Percentiles rank a stretch among this genome's conserved stretches.
Conservation (phyloP, 2,888 invertebrate genomes). For the Synergus umbraculus region DNA sequence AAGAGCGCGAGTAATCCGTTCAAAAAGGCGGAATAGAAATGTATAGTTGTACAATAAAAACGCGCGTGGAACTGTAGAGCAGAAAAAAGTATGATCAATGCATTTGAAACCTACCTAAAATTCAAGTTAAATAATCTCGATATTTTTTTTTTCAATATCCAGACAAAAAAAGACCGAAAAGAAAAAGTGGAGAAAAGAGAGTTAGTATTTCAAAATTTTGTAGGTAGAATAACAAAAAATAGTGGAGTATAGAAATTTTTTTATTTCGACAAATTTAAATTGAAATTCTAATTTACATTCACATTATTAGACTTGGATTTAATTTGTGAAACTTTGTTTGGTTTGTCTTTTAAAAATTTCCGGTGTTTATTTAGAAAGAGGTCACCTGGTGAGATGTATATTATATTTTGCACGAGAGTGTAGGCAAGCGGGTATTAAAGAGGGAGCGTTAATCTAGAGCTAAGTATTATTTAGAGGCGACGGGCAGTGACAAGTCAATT, state of each 20-base stretch:
- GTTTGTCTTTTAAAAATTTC: not conserved
- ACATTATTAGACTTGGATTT: not conserved
- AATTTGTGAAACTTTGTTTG: not conserved
- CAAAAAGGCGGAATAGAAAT: not conserved
- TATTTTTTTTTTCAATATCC: not conserved
- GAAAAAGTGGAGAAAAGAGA: not conserved
- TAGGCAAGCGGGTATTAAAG: slow-evolving; percentile 55
- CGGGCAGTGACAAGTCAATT: slow-evolving; percentile 67
- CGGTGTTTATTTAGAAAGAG: slow-evolving; percentile 53
- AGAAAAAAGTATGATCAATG: slow-evolving; percentile 7
- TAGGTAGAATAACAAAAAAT: too few relatives aligned
- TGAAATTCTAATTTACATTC: too few relatives aligned
- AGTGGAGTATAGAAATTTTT: too few relatives aligned
- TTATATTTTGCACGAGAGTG: slow-evolving; percentile 2
- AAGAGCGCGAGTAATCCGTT: slow-evolving; percentile 16
- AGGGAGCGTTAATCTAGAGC: slow-evolving; percentile 64
- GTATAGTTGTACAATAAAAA: slow-evolving; percentile 15
- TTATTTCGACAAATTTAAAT: too few relatives aligned
- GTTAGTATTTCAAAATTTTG: not conserved
- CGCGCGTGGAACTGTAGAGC: not conserved
- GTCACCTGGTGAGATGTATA: slow-evolving; percentile 43
- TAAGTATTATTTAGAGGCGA: slow-evolving; percentile 69
- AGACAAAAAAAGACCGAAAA: not conserved
- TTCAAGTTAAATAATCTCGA: slow-evolving; percentile 5
- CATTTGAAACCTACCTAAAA: slow-evolving; percentile 6